Conservation (phyloP, 2,113 vertebrate species). For the Chlamydotis undulata region DNA sequence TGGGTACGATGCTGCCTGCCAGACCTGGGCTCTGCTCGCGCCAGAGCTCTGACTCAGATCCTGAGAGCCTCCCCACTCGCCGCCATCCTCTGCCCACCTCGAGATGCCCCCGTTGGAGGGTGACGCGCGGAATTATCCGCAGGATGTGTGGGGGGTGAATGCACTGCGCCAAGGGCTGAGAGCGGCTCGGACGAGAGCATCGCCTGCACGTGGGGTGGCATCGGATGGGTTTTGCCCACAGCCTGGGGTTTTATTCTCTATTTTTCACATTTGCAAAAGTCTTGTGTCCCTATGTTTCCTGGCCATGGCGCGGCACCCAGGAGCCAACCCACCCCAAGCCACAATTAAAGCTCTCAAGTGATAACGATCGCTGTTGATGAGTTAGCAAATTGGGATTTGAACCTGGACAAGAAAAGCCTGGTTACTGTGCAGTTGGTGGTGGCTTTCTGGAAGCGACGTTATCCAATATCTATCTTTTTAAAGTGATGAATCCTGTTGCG, state of each 20-base stretch:
- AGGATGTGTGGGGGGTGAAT: not conserved
- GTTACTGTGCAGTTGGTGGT: not conserved
- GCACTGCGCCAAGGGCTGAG: fast-evolving
- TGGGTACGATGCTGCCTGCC: not conserved
- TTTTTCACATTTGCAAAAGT: not conserved
- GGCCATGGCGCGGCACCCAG: fast-evolving
- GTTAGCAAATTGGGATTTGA: constrained; percentile 25
- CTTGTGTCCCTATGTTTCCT: not conserved
- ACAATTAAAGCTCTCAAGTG: not conserved
- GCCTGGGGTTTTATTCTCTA: not conserved
- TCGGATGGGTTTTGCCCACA: fast-evolving
- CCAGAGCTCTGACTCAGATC: not conserved
- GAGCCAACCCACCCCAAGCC: not conserved
- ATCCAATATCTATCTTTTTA: not conserved
- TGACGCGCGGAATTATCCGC: fast-evolving
- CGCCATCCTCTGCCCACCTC: not conserved
- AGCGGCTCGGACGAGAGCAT: fast-evolving
- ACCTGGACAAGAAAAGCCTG: not conserved
- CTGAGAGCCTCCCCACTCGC: not conserved
- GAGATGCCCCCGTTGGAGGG: fast-evolving
- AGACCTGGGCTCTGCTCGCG: not conserved
- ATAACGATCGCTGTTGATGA: not conserved
- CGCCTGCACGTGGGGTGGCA: fast-evolving
- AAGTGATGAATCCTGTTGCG: not conserved
- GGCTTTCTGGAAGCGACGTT: not conserved